Conservation (phyloP, 2,888 invertebrate species). For the Allacma fusca region DNA sequence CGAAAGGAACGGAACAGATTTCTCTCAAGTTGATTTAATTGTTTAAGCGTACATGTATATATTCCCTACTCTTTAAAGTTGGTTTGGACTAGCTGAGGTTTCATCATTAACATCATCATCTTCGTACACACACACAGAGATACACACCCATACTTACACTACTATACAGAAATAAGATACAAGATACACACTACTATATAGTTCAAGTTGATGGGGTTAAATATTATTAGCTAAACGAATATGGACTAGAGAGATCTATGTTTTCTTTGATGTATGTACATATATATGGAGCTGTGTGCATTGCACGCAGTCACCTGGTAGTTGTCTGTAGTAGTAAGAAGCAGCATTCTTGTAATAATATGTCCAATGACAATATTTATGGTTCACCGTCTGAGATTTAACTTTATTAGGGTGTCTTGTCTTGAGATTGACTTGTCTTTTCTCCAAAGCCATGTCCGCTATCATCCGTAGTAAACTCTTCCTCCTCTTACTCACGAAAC, state of each 20-base stretch:
- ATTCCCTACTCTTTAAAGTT: slow-evolving; percentile 1
- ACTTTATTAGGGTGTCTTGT: slow-evolving; percentile 43
- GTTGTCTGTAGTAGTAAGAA: not conserved
- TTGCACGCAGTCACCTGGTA: not conserved
- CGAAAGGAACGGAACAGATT: slow-evolving; percentile 19
- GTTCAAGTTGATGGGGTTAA: not conserved
- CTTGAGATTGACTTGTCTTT: slow-evolving; percentile 40
- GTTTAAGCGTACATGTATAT: not conserved
- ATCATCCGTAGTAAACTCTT: not conserved
- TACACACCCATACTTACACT: no score
- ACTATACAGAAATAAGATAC: not conserved
- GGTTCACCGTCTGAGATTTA: slow-evolving; percentile 40
- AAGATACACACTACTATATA: not conserved
- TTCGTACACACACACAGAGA: not conserved
- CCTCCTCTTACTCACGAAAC: slow-evolving; percentile 19
- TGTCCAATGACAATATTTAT: slow-evolving; percentile 41
- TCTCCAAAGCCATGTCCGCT: slow-evolving; percentile 34
- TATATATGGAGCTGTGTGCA: not conserved
- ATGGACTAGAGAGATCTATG: slow-evolving; percentile 11
- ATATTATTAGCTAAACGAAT: slow-evolving; percentile 1
- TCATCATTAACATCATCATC: slow-evolving; percentile 19
- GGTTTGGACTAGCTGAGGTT: slow-evolving; percentile 14
- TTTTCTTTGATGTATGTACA: not conserved
- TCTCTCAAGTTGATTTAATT: slow-evolving; percentile 3
- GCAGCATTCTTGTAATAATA: slow-evolving; percentile 33